Base-by-base conservation (phyloP, 1,140 invertebrate species). In the Aplysia californica region DNA sequence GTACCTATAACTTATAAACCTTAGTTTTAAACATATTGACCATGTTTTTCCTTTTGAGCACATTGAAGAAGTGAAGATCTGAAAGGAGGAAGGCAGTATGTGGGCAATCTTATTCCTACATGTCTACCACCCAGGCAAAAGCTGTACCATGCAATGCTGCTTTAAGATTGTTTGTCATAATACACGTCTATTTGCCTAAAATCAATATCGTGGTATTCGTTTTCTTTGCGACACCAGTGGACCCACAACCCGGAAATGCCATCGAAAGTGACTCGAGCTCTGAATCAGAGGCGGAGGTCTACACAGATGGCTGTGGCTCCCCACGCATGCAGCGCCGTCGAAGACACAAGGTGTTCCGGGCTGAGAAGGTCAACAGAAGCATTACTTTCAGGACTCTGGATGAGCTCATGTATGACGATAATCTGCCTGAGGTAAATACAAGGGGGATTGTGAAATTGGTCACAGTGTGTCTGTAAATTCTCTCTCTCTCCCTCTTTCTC, bases 321-420 rank as follows among this genome's bases (percentile, higher is more conserved):
- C 91, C 91, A 3, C 78, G 91, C 50, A 89, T 92, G 85, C 91
- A 91, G 76, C 76, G 86, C 26, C 82, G 82, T 44, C 84, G 85
- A 61, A 75, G 85, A 3, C 77, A 81, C 3, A 88, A 86, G 79
- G 82, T 82, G n/a, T 88, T 86, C 78, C 78, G 87, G 20, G 80
- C 86, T 3, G 85, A 86, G 64, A 86, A 84, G 69, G 84, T 88
- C 5, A 82, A 88, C 58, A 76, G 84, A 61, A 87, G 85, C 59
- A 87, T 84, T 55, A 86, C 83, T 33, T 88, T 87, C 79, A 74
- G 86, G 35, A 88, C 87, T 10, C 75, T 90, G 44, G 94, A 96
- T 84, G 95, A 96, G 86, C 91, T 96, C 29, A 92, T 94, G 0
- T 97, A 96, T 87, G 93, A 96, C 65, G 96, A 97, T 87, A 97